Base-by-base conservation (phyloP, 2,113 vertebrate species). In the Herpetotheres cachinnans region DNA sequence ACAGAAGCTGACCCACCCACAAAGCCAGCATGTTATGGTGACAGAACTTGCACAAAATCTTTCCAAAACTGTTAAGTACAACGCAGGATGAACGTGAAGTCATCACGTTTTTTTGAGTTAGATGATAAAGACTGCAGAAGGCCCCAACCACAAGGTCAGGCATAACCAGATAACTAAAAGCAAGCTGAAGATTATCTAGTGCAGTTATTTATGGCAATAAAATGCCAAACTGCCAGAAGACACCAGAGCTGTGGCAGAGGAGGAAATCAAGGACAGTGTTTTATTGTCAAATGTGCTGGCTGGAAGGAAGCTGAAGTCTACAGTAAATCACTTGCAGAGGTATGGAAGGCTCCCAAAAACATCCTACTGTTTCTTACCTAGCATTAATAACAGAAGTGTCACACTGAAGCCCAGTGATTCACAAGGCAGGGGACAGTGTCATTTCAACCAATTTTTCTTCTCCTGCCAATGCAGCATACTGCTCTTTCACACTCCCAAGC, bases 31-130 rank as follows among this genome's bases (percentile, higher is more conserved):
- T 1, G 3, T 59, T 32, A 7, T 0, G 13, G 34, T 6, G 66
- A 49, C 71, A 49, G 61, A 72, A 62, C 22, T 13, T 5, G 20
- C 44, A 29, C 4, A 1, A n/a, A 61, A 77, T 8, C 54, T 29
- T 38, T 24, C 32, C 67, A 21, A 6, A 63, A 6, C n/a, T 4
- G 13, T 24, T 7, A n/a, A 29, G 85, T 2, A 16, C 24, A 21
- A 4, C 6, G 2, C 55, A 20, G 55, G 55, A n/a, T 0, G 47
- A 13, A 24, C 0, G 2, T 1, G 56, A n/a, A 55, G 74, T 8
- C 29, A 10, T 0, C 5, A 1, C 2, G 59, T n/a, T 11, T 10
- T n/a, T 26, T 6, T 14, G 47, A 42, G 62, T 2, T 16, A 20
- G 49, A 36, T 63, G 22, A 6, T 1, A 2, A 14, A 46, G 44